A percentile compares a stretch with the other conserved stretches of the same genome.
Conservation (phyloP, 2,888 invertebrate species). For the Homarus gammarus region DNA sequence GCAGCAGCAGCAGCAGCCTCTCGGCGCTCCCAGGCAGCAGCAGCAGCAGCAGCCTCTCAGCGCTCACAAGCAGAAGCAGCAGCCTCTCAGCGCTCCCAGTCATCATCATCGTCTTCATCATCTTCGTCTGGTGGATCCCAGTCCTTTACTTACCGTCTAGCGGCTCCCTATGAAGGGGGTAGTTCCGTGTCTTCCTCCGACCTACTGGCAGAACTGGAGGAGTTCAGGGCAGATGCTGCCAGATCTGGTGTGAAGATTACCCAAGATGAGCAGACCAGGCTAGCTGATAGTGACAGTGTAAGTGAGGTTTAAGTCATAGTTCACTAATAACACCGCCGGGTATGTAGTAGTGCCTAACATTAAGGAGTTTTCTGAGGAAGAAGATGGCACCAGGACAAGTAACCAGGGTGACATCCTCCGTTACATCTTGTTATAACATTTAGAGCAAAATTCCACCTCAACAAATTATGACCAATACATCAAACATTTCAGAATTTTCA, state of each 20-base stretch:
- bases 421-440: background rate
- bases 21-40: slow-evolving; percentile 13
- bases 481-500: background rate
- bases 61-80: background rate
- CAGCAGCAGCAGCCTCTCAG: slow-evolving; percentile 27
- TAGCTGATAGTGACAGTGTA: slow-evolving; percentile 25
- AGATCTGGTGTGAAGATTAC: slow-evolving; percentile 44
- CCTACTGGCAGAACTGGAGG: slow-evolving; percentile 59
- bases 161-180: slow-evolving; percentile 37
- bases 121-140: slow-evolving; percentile 12
- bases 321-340: background rate
- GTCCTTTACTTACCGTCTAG: slow-evolving; percentile 40
- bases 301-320: background rate
- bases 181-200: slow-evolving; percentile 62
- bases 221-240: slow-evolving; percentile 65
- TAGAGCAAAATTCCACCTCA: background rate
- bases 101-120: background rate
- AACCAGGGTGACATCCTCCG: background rate
- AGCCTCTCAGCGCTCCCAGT: background rate
- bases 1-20: background rate
- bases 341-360: background rate
- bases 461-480: background rate
- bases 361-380: background rate
- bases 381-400: background rate
- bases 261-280: slow-evolving; percentile 24